These are phyloP conservation scores for Leptothorax acervorum DNA, from an alignment of 2,888 invertebrate species.

Conservation along the genomic window DNA sequence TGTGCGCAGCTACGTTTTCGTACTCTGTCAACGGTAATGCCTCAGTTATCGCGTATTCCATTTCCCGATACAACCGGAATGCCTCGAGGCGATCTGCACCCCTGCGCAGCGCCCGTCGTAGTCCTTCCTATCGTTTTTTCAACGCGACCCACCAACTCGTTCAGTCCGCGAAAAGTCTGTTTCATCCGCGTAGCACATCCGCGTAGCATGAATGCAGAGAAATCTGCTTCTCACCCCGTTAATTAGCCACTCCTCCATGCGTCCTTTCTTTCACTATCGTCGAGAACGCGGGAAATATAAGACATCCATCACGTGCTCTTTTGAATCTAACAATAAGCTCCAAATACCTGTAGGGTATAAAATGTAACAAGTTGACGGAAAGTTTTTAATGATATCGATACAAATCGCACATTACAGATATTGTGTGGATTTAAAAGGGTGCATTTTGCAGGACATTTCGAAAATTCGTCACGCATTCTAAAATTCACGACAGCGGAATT, in stretches of 20 bases:
- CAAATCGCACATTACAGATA: neutral
- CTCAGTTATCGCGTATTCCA: slow-evolving; percentile 72
- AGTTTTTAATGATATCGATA: neutral
- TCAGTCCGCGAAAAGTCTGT: slow-evolving; percentile 44
- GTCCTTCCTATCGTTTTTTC: slow-evolving; percentile 45
- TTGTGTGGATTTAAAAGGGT: neutral
- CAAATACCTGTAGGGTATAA: neutral
- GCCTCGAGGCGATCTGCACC: slow-evolving; percentile 41
- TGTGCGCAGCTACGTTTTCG: slow-evolving; percentile 45
- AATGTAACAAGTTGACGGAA: neutral
- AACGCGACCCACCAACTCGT: slow-evolving; percentile 48
- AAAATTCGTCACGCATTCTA: neutral
- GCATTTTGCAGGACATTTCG: neutral
- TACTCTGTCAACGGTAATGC: slow-evolving; percentile 31
- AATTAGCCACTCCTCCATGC: slow-evolving; percentile 71
- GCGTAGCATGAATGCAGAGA: neutral
- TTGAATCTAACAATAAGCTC: slow-evolving; percentile 1
- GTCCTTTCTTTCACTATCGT: slow-evolving; percentile 48
- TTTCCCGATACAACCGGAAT: slow-evolving; percentile 69
- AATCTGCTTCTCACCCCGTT: slow-evolving; percentile 62
- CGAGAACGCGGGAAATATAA: neutral
- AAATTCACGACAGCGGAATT: neutral
- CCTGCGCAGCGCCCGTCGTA: neutral
- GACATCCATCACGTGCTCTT: neutral
- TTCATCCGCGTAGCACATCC: no score